Conservation (phyloP, 2,888 invertebrate genomes). For the Oscheius sp. region DNA sequence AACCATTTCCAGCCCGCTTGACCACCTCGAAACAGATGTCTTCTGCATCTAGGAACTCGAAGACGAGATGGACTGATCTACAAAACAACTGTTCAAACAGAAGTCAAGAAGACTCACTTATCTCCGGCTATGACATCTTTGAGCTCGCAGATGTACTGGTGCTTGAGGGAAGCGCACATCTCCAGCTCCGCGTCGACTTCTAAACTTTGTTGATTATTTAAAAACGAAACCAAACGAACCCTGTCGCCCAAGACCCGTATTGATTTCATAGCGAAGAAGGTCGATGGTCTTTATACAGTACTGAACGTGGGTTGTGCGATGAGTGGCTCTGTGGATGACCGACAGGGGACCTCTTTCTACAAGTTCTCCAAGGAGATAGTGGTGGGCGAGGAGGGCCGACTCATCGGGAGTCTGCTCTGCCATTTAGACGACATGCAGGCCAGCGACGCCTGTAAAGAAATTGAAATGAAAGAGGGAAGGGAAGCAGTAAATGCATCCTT, state of each 20-base stretch:
- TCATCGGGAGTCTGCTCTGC: slow-evolving; percentile 36
- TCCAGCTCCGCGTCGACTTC: slow-evolving; percentile 92
- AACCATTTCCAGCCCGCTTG: slow-evolving; percentile 86
- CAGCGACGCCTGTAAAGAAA: neutral
- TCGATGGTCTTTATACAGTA: slow-evolving; percentile 37
- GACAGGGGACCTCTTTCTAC: slow-evolving; percentile 39
- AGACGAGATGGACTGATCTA: slow-evolving; percentile 58
- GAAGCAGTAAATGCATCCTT: slow-evolving; percentile 1
- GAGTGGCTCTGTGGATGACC: slow-evolving; percentile 35
- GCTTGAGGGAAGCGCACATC: slow-evolving; percentile 94
- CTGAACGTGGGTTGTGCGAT: slow-evolving; percentile 31
- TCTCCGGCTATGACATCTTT: slow-evolving; percentile 79
- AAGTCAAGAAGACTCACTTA: neutral
- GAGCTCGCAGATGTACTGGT: slow-evolving; percentile 97
- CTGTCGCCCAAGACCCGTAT: slow-evolving; percentile 36
- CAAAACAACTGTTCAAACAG: neutral
- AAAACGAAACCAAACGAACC: neutral
- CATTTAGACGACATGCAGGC: slow-evolving; percentile 38
- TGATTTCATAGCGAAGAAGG: slow-evolving; percentile 35
- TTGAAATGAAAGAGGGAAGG: neutral
- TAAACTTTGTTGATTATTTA: slow-evolving; percentile 22
- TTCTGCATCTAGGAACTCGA: slow-evolving; percentile 89
- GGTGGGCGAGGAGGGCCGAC: slow-evolving; percentile 40
- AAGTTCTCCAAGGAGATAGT: slow-evolving; percentile 36
- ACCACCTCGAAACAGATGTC: slow-evolving; percentile 91